Base-by-base conservation (phyloP, 2,113 vertebrate genomes). In the Cyrtonyx montezumae region DNA sequence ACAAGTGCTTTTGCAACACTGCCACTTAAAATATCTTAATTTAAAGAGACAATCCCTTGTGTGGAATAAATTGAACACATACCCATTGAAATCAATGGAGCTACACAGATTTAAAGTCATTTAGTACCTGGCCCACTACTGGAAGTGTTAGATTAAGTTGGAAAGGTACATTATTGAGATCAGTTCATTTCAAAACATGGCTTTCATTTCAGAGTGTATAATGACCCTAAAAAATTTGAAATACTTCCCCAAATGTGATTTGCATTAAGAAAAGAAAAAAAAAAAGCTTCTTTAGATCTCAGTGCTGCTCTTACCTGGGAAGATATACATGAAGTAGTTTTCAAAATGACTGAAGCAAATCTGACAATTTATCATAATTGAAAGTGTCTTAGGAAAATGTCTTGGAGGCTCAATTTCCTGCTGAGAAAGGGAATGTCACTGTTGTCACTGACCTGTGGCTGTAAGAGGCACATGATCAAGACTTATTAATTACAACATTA, bases 401-500 rank as follows among this genome's bases (percentile, higher is more conserved):
- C 94, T 96, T 96, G 66, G 77, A 94, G 90, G 79, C 87, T 95
- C 91, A 91, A 92, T 97, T 96, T 96, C 93, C 75, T 79, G n/a
- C 80, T 88, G 79, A 88, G 91, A 79, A 96, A 96, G 88, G 96
- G 74, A 97, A 96, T 92, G 73, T 94, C 91, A 84, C 43, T 84
- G 88, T 95, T 96, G 94, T 95, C 89, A 91, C 94, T 97, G 90
- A 95, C 81, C 83, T 92, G 89, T 95, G 82, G 48, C 75, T 94
- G 59, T 68, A 59, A 91, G 66, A 91, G 71, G 81, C 87, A 95
- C 82, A 90, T 66, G 89, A 94, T 93, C 79, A 85, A 92, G 74
- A 88, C 59, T 94, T 96, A 95, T 90, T 97, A 94, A 96, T 95
- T 98, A 95, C 88, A 92, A 70, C 58, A 87, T 95, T 90, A 95